Percentiles rank a stretch among this genome's conserved stretches.
Conservation (phyloP, 2,888 invertebrate genomes). For the Sympetrum striolatum region DNA sequence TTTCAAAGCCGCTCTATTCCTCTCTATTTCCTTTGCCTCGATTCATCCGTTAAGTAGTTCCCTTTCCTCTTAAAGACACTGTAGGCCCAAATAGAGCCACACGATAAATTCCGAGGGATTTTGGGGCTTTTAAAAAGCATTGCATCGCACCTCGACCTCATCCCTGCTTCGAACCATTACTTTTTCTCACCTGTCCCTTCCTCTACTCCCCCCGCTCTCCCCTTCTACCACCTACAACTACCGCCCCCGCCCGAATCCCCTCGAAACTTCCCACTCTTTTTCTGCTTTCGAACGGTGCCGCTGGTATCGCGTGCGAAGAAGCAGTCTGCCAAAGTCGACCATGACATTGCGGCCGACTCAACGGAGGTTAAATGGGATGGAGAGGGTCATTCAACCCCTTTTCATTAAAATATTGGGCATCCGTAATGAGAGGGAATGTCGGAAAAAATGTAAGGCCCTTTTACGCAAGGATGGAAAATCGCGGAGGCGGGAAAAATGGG, state of each 20-base stretch:
- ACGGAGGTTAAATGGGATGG: neutral
- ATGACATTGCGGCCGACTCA: neutral
- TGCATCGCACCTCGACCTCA: neutral
- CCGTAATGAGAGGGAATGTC: neutral
- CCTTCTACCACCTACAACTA: neutral
- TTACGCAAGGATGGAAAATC: too few relatives aligned
- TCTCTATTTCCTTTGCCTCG: too few relatives aligned
- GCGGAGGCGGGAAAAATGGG: too few relatives aligned
- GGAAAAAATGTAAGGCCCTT: too few relatives aligned
- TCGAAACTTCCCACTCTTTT: neutral
- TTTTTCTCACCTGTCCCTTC: neutral
- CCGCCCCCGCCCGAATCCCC: neutral
- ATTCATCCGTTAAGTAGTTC: neutral
- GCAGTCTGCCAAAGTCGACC: neutral
- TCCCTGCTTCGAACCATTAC: neutral
- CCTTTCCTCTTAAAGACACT: neutral
- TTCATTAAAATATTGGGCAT: neutral
- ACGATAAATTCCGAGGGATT: neutral
- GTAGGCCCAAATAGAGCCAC: neutral
- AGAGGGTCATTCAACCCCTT: neutral
- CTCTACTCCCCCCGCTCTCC: neutral
- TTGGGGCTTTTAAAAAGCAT: neutral
- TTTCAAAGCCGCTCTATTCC: too few relatives aligned
- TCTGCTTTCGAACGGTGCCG: neutral
- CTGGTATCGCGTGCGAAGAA: neutral